Percentiles rank a stretch among this genome's conserved stretches.
These are phyloP conservation scores for Calycopis cecrops DNA, from an alignment of 1,140 invertebrate genomes.

Conservation along the genomic window DNA sequence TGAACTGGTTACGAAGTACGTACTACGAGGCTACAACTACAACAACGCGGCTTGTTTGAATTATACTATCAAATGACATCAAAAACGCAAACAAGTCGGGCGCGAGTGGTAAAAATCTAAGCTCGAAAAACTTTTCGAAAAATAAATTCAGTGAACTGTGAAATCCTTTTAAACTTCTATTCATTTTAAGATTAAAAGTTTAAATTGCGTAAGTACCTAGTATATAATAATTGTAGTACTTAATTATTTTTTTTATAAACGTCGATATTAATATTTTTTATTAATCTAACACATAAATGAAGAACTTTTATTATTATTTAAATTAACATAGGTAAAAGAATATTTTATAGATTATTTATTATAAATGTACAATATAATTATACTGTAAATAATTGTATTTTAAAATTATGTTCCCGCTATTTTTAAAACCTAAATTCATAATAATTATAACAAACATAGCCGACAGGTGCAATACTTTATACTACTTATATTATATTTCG, in stretches of 20 bases:
- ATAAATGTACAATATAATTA: too few species aligned
- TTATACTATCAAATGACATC: slow-evolving; percentile 57
- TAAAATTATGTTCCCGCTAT: too few species aligned
- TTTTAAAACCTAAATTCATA: too few species aligned
- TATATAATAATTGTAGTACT: slow-evolving; percentile 3
- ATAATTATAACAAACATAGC: too few species aligned
- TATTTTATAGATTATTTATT: too few species aligned
- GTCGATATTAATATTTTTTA: neutral
- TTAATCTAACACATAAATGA: too few species aligned
- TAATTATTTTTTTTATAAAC: too few species aligned
- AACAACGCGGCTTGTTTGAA: slow-evolving; percentile 55
- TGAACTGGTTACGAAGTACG: slow-evolving; percentile 16
- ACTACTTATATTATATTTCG: neutral
- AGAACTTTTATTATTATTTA: too few species aligned
- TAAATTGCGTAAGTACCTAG: slow-evolving; percentile 3
- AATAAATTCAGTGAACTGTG: slow-evolving; percentile 1
- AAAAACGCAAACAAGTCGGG: slow-evolving; percentile 52
- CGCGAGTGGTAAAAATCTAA: slow-evolving; percentile 22
- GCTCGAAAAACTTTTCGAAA: slow-evolving; percentile 1
- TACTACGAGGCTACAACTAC: slow-evolving; percentile 7
- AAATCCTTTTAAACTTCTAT: neutral
- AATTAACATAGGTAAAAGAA: too few species aligned
- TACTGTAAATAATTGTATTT: too few species aligned
- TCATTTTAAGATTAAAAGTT: neutral
- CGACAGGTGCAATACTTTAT: too few species aligned